Base-by-base conservation (phyloP, 2,113 vertebrate genomes). In the Vidua macroura region DNA sequence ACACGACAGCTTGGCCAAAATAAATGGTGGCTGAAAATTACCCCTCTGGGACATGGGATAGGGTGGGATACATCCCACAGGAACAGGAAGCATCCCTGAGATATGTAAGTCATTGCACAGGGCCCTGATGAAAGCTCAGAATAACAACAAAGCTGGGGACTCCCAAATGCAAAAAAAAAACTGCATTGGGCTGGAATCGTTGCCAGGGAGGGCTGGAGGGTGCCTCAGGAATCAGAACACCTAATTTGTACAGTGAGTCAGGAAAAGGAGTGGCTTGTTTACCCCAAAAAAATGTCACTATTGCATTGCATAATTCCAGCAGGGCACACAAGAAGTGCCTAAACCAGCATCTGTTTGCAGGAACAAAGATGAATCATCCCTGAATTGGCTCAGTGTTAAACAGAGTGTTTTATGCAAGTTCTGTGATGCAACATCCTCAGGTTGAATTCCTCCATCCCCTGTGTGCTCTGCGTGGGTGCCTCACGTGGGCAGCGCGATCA, bases 191-290 rank as follows among this genome's bases (percentile, higher is more conserved):
- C 8, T 52, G 49, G 14, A 72, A 79, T 49, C 64, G 24, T 52
- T 51, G 27, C 17, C 59, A 66, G 83, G n/a, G n/a, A 80, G 37
- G 62, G 30, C 56, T 53, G 39, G 10, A 66, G 66, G 31, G 10
- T 67, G 30, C 39, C 60, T 53, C 37, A 74, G 66, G 39, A 87
- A 67, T 35, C 76, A 31, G 46, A 60, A 88, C 30, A 69, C 28
- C 81, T 77, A 30, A 69, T 89, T 66, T 66, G 46, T 66, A 91
- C 55, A 79, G n/a, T 20, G 18, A 82, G 72, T 25, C 18, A 39
- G 31, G 49, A 56, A 83, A 83, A 86, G 88, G 93, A 95, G 94
- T 79, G 91, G 62, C 58, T 88, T 95, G 94, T 93, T 95, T 95
- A 95, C 72, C 58, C 43, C 27, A 3, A 44, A 93, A 93, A 88